Base-by-base conservation (phyloP, 2,888 invertebrate species). In the Bellardia pandia region DNA sequence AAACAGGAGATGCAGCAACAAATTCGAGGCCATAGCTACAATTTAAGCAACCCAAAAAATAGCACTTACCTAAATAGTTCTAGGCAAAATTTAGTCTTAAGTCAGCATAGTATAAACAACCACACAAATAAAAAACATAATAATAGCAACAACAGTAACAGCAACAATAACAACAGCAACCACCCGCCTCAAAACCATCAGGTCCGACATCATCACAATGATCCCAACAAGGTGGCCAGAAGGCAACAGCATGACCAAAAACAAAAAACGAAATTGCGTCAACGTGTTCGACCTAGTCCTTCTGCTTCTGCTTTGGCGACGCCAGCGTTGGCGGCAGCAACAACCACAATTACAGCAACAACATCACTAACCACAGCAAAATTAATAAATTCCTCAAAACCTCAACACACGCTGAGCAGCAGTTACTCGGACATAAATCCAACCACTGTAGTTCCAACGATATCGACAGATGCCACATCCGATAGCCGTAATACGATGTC, bases 181-280 rank as follows among this genome's bases (percentile, higher is more conserved):
- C 90, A 90, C 78, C 89, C 89, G 83, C 90, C 88, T 88, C 91
- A 91, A 75, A 92, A 92, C 80, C 93, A 93, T 92, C 91, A 91
- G 89, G 91, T 93, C 89, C 91, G 93, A 86, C 93, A 93, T 91
- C 93, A 93, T 91, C 93, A 93, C 89, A 91, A 92, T 90, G 91
- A 92, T 91, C 92, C 92, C 79, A 90, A 90, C 88, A 89, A 90
- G 89, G 89, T 92, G 88, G 90, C 91, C 88, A 90, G 92, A 82
- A 91, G 93, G 86, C 90, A 93, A 85, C 91, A 93, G 66, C 91
- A 90, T 86, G 90, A 91, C 83, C 91, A 90, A 84, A 91, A 92
- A 71, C 91, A 91, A 85, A 92, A 91, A 91, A 91, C 91, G 74
- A 90, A 91, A 84, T 80, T 89, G 85, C 90, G 89, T 78, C 90